Conservation (phyloP, 2,888 invertebrate genomes). For the Himalopsyche japonica region DNA sequence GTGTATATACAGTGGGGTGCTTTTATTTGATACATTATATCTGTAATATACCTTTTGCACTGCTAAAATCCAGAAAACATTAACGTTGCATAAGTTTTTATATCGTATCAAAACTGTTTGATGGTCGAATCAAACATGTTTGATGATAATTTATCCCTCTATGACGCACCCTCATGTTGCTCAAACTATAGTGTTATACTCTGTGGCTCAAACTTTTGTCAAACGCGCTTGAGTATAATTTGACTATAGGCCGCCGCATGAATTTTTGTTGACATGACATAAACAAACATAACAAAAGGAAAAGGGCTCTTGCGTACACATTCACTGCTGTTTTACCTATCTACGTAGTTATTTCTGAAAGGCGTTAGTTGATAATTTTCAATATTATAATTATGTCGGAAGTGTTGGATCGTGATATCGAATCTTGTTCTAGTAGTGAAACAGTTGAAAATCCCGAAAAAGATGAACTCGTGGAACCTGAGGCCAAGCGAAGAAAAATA, state of each 20-base stretch:
- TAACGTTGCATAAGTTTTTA: too few relatives aligned
- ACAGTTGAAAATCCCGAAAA: constrained; percentile 42
- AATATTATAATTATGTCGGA: constrained; percentile 49
- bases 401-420: constrained; percentile 50
- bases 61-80: too few relatives aligned
- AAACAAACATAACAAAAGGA: not conserved
- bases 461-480: constrained; percentile 56
- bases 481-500: constrained; percentile 60
- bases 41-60: too few relatives aligned
- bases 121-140: too few relatives aligned
- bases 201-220: not conserved
- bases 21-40: too few relatives aligned
- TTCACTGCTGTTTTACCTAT: not conserved
- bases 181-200: too few relatives aligned
- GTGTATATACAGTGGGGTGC: too few relatives aligned
- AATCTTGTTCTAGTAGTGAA: constrained; percentile 49
- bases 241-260: not conserved
- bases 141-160: too few relatives aligned
- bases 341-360: not conserved
- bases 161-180: too few relatives aligned
- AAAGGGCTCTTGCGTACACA: not conserved
- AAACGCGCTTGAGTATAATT: not conserved
- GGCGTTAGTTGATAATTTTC: not conserved
- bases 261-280: not conserved
- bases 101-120: too few relatives aligned